Base-by-base conservation (phyloP, 2,113 vertebrate genomes). In the Emberiza fucata region DNA sequence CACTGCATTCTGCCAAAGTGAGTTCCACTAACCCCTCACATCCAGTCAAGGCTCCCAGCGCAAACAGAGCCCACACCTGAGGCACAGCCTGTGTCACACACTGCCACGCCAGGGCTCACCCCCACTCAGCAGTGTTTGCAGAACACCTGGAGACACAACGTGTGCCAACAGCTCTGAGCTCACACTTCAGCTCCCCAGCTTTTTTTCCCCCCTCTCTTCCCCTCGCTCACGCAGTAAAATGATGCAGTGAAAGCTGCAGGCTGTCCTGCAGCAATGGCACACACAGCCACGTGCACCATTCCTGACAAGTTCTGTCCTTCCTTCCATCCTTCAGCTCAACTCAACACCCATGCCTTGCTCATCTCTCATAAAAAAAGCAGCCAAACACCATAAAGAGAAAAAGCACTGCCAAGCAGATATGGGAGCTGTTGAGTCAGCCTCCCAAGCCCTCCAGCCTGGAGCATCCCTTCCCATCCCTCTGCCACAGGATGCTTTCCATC, bases 181-280 rank as follows among this genome's bases (percentile, higher is more conserved):
- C 73, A 94, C 61, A 2, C 65, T 33, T 48, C 57, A 79, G 20
- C 15, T 60, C 48, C 68, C 56, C n/a, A 31, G 4, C n/a, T 9
- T n/a, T 33, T 27, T 19, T 25, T 23, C 3, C 33, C 4, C 5
- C 19, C 11, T 29, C 65, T 65, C 48, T 35, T 85, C 39, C 31
- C 44, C 3, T 51, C 39, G 35, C 29, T 27, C 1, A 2, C 0
- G 3, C 37, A 53, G 23, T 35, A 35, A 13, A 37, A 7, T 0
- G 0, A 31, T 3, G 39, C 0, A 35, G 28, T 24, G 31, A 22
- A 39, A 47, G 60, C 42, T 53, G 51, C 5, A 2, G 0, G 1
- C 25, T 8, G 1, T 17, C 33, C 70, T 40, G 48, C 73, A 17
- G 22, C 20, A 45, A 8, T 0, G 35, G n/a, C 0, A 17, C 85